Conservation (phyloP, 2,888 invertebrate species). For the Punctoribates punctum region DNA sequence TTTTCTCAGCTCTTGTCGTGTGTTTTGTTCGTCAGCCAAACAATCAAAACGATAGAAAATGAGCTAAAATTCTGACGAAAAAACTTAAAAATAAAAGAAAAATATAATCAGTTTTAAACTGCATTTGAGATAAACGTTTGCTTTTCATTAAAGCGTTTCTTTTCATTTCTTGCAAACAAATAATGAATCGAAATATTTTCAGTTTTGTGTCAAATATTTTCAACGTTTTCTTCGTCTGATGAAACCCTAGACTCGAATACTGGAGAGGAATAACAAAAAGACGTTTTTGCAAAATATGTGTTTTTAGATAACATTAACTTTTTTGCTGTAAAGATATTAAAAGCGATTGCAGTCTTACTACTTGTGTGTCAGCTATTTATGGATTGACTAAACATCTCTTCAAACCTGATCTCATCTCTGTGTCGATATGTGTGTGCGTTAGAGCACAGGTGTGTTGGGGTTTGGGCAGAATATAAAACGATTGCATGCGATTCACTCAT, state of each 20-base stretch:
- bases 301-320: neutral
- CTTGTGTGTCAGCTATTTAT: conserved; percentile 32
- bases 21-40: conserved; percentile 7
- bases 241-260: neutral
- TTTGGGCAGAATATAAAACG: neutral
- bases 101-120: neutral
- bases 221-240: too few species aligned
- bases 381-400: conserved; percentile 11
- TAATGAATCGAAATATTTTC: neutral
- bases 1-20: neutral
- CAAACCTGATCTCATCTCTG: conserved; percentile 29
- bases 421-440: neutral
- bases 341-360: conserved; percentile 13
- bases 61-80: neutral
- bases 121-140: neutral
- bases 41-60: conserved; percentile 1
- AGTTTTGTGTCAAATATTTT: neutral
- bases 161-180: neutral
- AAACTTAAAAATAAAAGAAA: neutral
- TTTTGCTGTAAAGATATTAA: neutral
- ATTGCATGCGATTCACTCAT: conserved; percentile 29
- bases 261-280: neutral
- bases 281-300: neutral
- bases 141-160: neutral
- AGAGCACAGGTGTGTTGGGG: conserved; percentile 24